Percentiles rank a stretch among this genome's conserved stretches.
Evolutionary conservation across 2,113 vertebrate genomes (phyloP).

Genomic region (Anhinga rufa): DNA sequence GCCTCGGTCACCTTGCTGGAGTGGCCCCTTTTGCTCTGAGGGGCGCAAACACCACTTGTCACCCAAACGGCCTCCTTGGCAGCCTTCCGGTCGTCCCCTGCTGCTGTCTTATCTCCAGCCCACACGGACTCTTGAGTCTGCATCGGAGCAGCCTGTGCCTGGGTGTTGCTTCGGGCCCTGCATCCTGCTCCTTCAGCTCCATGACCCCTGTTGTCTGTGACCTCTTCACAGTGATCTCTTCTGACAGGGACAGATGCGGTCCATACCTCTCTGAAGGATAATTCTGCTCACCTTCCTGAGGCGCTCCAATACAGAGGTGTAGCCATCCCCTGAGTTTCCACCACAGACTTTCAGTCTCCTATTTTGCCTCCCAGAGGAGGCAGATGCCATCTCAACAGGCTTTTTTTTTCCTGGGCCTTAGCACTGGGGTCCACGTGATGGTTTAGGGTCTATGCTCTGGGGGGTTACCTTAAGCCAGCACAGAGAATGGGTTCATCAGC

Average conservation of each 20-base stretch:
- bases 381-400: background rate
- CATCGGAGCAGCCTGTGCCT: rapidly evolving
- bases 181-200: background rate
- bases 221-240: background rate
- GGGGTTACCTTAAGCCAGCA: background rate
- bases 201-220: background rate
- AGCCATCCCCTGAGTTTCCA: background rate
- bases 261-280: background rate
- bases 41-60: background rate
- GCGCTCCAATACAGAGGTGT: background rate
- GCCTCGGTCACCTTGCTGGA: background rate
- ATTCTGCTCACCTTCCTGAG: background rate
- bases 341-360: background rate
- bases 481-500: background rate
- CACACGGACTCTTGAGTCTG: background rate
- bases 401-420: background rate
- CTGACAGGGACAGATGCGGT: no score
- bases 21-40: background rate
- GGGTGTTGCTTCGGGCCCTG: background rate
- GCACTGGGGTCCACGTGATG: background rate
- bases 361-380: background rate
- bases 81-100: background rate
- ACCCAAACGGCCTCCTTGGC: background rate
- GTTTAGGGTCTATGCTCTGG: background rate
- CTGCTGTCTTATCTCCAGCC: background rate